Evolutionary conservation across 2,797 vertebrate species (phyloP), one percentile per base, ranked within the genome.

Genomic region (Helostoma temminkii): DNA sequence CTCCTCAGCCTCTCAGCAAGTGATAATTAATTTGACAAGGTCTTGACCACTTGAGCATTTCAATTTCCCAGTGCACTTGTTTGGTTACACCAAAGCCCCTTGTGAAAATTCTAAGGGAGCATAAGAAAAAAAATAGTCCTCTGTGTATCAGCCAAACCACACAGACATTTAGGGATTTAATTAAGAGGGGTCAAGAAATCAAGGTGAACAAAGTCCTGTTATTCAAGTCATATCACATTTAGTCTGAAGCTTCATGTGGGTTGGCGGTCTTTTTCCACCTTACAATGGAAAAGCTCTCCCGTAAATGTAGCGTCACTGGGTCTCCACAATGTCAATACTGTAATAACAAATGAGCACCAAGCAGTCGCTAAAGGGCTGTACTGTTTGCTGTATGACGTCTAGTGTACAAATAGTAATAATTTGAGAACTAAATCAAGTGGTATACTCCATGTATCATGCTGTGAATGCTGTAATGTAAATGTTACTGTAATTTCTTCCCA

Each of bases 21-120:
- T 42, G 58, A 80, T 89, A 85, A 83, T 84, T 89, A 88, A 86
- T 74, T 64, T 78, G 71, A 83, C 55, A 56, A 65, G 81, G 82
- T 83, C 66, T 79, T 42, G 59, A 81, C 53, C 53, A 36, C 42
- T 71, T 2, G 10, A 68, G 76, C 77, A 41, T 83, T 81, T 57
- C n/a, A 1, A 68, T 52, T 62, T 67, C 63, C 81, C 81, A 12
- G 18, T 1, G 61, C 66, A 77, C 59, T 48, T 22, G 74, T 70
- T 61, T 63, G 48, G 71, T 68, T n/a, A 39, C 41, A 39, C 58
- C 4, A 1, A 25, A 58, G 45, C 21, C 50, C 48, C 43, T 15
- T 9, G 30, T 49, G 67, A 49, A 34, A 69, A 63, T 3, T 3
- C 0, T 15, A 3, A 9, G 4, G 15, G 9, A 8, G 8, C n/a